A percentile compares a stretch with the other conserved stretches of the same genome.
phyloP scores from a whole-genome alignment of 2,113 vertebrate genomes.

The Grammomys dolichurus region DNA sequence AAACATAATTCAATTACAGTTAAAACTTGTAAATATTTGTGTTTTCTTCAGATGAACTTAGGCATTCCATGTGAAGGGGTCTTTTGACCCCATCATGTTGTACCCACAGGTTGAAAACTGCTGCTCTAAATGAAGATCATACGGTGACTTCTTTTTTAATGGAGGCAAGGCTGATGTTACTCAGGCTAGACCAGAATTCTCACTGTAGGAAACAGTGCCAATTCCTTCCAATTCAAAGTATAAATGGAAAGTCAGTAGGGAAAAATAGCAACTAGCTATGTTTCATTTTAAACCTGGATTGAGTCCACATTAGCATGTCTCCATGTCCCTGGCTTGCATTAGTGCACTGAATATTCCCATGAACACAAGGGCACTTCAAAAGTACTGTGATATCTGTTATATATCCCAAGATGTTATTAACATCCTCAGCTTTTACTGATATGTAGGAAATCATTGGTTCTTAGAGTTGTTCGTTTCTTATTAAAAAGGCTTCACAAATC shows the following conservation, averaged over 20 bases:
- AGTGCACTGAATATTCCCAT: not conserved
- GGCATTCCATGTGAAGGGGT: not conserved
- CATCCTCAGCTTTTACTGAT: slow-evolving; percentile 54
- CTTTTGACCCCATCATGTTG: not conserved
- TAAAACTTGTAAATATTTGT: not conserved
- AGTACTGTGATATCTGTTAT: slow-evolving; percentile 26
- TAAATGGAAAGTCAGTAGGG: not conserved
- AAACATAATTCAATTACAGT: not conserved
- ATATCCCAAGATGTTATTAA: slow-evolving; percentile 48
- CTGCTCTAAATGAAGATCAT: not conserved
- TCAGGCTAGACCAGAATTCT: not conserved
- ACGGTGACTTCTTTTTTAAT: not conserved
- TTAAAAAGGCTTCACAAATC: slow-evolving; percentile 47
- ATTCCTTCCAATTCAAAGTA: not conserved
- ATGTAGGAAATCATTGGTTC: slow-evolving; percentile 64
- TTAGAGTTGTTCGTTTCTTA: slow-evolving; percentile 64
- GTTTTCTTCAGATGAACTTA: not conserved
- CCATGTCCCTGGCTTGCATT: not conserved
- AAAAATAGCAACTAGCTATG: slow-evolving; percentile 40
- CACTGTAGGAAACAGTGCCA: not conserved
- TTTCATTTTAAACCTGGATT: not conserved
- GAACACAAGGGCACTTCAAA: slow-evolving; percentile 18
- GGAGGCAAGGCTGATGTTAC: not conserved
- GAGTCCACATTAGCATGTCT: not conserved
- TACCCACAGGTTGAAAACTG: not conserved